These are phyloP conservation scores for Mythimna loreyi DNA, from an alignment of 2,888 invertebrate species.

Conservation along the genomic window DNA sequence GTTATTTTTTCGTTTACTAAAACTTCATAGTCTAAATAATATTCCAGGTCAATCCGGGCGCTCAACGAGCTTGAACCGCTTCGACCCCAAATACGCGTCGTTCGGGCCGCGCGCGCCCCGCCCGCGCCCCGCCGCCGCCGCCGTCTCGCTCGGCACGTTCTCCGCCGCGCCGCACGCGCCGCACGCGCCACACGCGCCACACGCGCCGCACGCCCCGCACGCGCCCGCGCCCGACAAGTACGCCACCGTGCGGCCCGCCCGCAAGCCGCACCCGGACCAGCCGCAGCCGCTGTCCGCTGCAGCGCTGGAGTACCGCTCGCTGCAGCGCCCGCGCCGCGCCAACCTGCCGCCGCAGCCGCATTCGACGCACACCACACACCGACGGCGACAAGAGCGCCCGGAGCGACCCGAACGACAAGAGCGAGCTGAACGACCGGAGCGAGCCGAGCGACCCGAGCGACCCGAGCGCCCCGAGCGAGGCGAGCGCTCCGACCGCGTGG, in stretches of 20 bases:
- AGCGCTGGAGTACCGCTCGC: conserved; percentile 91
- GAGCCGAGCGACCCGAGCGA: conserved; percentile 62
- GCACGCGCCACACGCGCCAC: conserved; percentile 64
- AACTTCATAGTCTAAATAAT: background rate
- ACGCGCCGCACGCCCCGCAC: conserved; percentile 68
- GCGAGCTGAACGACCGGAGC: conserved; percentile 88
- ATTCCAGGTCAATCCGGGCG: conserved; percentile 80
- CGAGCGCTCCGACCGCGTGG: conserved; percentile 53
- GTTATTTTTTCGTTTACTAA: background rate
- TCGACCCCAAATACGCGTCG: conserved; percentile 91
- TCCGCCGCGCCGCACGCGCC: conserved; percentile 65
- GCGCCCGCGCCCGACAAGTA: conserved; percentile 79
- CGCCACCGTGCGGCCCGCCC: conserved; percentile 85
- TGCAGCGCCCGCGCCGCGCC: conserved; percentile 89
- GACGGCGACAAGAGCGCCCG: conserved; percentile 91
- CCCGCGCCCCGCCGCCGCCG: conserved; percentile 83
- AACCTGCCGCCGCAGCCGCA: conserved; percentile 79
- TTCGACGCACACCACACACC: conserved; percentile 85
- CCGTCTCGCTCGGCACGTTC: conserved; percentile 79
- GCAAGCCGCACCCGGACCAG: conserved; percentile 73
- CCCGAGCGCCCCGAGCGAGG: conserved; percentile 42
- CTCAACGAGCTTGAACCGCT: conserved; percentile 89
- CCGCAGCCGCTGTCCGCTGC: conserved; percentile 90
- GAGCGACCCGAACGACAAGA: conserved; percentile 64
- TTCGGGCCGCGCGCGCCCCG: conserved; percentile 89